Conservation (phyloP, 2,888 invertebrate species). For the Lampropteryx suffumata region DNA sequence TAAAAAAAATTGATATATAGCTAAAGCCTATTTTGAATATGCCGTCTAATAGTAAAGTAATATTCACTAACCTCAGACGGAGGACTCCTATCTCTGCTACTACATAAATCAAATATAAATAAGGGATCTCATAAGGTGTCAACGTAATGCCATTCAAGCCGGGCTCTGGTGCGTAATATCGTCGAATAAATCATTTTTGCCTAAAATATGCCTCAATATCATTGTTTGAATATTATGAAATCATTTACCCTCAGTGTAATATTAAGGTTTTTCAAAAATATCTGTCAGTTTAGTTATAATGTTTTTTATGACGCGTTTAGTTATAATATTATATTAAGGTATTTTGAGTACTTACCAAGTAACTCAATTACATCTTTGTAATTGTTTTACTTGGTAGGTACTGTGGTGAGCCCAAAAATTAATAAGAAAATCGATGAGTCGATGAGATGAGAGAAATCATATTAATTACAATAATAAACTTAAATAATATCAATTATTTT, state of each 20-base stretch:
- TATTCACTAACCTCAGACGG: constrained; percentile 10
- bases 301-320: no score
- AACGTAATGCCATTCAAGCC: constrained; percentile 78
- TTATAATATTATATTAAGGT: no score
- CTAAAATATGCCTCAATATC: constrained; percentile 75
- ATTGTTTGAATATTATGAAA: constrained; percentile 66
- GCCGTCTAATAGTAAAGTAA: not conserved
- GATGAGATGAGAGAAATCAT: no score
- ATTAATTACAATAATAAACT: no score
- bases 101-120: constrained; percentile 80
- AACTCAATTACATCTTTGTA: no score
- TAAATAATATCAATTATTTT: no score
- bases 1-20: no score
- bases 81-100: constrained; percentile 64
- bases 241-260: constrained; percentile 50
- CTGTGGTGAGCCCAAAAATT: no score
- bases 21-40: no score
- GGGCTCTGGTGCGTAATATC: constrained; percentile 75
- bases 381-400: no score
- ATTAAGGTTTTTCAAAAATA: constrained; percentile 21
- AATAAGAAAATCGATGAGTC: no score
- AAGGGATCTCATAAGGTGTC: constrained; percentile 80
- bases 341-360: no score
- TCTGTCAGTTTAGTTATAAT: not conserved
- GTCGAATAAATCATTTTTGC: constrained; percentile 73